These are phyloP conservation scores for Brachionus rotundiformis DNA, from an alignment of 1,140 invertebrate species.

Conservation along the genomic window DNA sequence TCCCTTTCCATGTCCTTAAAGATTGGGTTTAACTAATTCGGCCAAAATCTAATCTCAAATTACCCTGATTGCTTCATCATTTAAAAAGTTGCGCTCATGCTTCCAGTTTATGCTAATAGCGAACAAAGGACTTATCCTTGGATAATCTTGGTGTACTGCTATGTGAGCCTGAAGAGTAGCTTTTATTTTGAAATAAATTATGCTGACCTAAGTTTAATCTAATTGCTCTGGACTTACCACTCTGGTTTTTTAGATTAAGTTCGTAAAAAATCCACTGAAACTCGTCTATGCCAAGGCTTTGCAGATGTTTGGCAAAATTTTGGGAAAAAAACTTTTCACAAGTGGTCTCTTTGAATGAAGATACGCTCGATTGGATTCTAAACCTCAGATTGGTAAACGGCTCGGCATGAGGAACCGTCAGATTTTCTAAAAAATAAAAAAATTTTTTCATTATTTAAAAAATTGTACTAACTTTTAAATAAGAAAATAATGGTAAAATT, in stretches of 20 bases:
- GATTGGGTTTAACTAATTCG: background rate
- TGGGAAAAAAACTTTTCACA: slow-evolving; percentile 63
- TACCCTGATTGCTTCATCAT: slow-evolving; percentile 73
- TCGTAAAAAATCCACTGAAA: slow-evolving; percentile 61
- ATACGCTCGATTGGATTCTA: slow-evolving; percentile 2
- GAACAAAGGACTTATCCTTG: slow-evolving; percentile 75
- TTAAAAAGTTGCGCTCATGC: slow-evolving; percentile 69
- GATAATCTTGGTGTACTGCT: slow-evolving; percentile 78
- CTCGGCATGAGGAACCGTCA: background rate
- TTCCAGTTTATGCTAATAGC: slow-evolving; percentile 71
- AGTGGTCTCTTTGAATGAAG: slow-evolving; percentile 59
- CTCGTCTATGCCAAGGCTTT: slow-evolving; percentile 69
- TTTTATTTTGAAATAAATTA: slow-evolving; percentile 55
- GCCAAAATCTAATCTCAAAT: background rate
- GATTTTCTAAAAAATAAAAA: background rate
- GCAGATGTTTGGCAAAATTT: slow-evolving; percentile 70
- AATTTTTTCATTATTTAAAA: background rate
- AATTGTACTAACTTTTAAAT: no score
- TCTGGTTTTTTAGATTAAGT: slow-evolving; percentile 69
- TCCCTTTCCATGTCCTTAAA: slow-evolving; percentile 43
- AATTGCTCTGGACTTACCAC: slow-evolving; percentile 63
- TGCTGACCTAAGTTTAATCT: background rate
- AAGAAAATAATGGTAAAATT: no score
- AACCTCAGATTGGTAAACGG: background rate
- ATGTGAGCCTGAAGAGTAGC: slow-evolving; percentile 76